Base-by-base conservation (phyloP, 2,888 invertebrate genomes). In the Agriopis marginaria region DNA sequence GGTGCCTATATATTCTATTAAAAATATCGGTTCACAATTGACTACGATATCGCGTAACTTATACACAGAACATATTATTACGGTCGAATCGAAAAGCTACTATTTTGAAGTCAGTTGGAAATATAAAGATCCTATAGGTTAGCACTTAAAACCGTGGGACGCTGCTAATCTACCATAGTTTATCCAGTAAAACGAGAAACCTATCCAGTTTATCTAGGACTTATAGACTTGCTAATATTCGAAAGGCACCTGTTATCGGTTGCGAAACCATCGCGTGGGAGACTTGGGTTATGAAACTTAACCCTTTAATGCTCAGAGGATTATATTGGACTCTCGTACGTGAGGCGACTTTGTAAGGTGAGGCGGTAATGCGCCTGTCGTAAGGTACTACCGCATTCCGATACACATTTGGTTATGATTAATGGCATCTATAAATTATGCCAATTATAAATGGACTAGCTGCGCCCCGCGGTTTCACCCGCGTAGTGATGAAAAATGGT, bases 221-320 rank as follows among this genome's bases (percentile, higher is more conserved):
- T 76, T 53, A 72, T 75, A 73, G 75, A 79, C 68, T 77, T 76
- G 77, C 75, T 71, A 77, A 79, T 77, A 74, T 71, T 75, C 63
- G 76, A 79, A 77, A 75, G 75, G 77, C 71, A 75, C 76, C 73
- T 77, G 76, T 72, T 59, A 55, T 70, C 39, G 68, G 69, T 76
- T 72, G 74, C 72, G 59, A 70, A 72, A 75, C 56, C 44, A 66
- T 63, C 73, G 71, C 72, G 73, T 77, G 71, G 76, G 78, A 70
- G 62, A 71, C 66, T 56, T 32, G 40, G 32, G 68, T 72, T 72
- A 58, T 56, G 63, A 68, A 73, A 42, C 70, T 74, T 69, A 76
- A 75, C 85, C 88, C 86, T 87, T 82, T 84, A 63, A 54, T 45
- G 60, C 60, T 55, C 69, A 39, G 32, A 63, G 60, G 68, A 64